Base-by-base conservation (phyloP, 2,888 invertebrate species). In the Tiliacea aurago region DNA sequence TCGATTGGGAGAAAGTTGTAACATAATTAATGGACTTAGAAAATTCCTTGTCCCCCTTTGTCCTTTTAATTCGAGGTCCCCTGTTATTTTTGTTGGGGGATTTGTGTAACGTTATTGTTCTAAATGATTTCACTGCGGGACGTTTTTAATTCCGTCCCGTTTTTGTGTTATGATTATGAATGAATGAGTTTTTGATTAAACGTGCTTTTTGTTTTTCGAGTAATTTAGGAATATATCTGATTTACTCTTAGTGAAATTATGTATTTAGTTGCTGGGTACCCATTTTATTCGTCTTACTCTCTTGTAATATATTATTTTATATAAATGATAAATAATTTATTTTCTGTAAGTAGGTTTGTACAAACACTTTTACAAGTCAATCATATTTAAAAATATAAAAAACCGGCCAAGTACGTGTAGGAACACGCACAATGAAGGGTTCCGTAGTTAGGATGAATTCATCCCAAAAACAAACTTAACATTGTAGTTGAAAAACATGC, bases 1-100 rank as follows among this genome's bases (percentile, higher is more conserved):
- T 84, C 82, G 74, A 79, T 84, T 62, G 43, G 28, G 47, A 68
- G 51, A 23, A 84, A 86, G 67, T 86, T 86, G 61, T 75, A 63
- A 84, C 66, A 43, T 56, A 76, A 86, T 84, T 78, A 84, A 86
- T 86, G 68, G 78, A 82, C 72, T 78, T 71, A 63, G 43, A 41
- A 68, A 81, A 63, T 78, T 64, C 76, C 41, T 45, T 73, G 61
- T 64, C 55, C 64, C 61, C 59, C 49, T 62, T 74, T 84, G 76
- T 78, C 64, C 43, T 58, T 77, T 72, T 83, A 79, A 83, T 84
- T 84, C 76, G 59, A 72, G 65, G 65, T 63, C 66, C 65, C 59
- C 55, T 45, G 55, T 74, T 64, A n/a, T 61, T 73, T 74, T 84
- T 72, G 68, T 76, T 41, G 49, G 66, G 70, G 71, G 66, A 74